Evolutionary conservation across 1,140 invertebrate species (phyloP), one percentile per base, ranked within the genome.

Genomic region (Drosophila parvula): DNA sequence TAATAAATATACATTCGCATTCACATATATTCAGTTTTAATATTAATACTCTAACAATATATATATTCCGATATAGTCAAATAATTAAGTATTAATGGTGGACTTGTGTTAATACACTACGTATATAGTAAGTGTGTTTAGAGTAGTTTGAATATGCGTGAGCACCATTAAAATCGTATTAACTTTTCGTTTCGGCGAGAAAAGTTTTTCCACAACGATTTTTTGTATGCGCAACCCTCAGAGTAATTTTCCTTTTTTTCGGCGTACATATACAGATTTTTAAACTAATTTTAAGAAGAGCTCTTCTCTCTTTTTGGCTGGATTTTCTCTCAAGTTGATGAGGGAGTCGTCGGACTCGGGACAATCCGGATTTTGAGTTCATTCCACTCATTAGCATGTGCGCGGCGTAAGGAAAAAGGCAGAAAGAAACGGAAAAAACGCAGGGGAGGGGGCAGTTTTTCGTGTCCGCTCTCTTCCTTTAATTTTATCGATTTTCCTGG

Each of bases 311-410:
- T 44, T 45, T 60, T 51, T n/a, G 41, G 22, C 40, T 65, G 47
- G 11, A 30, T 58, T 67, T 79, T 55, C 57, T 64, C 58, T 60
- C 77, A 44, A 65, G 71, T 50, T 58, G 60, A 44, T 47, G 56
- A 77, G 75, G 44, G 32, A 47, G 27, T 67, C 56, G 48, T 44
- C 71, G 51, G 59, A 69, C 57, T 76, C 70, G 40, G 56, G 57
- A 47, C 70, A 61, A 61, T 74, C 38, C 55, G 45, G 40, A 60
- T 18, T 58, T 28, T 11, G 68, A 84, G 84, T 88, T 88, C 84
- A 88, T 88, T 89, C 81, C 74, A 75, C 84, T 88, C 81, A 88
- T 88, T 88, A 88, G 84, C 80, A 88, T 81, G 76, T 68, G 51
- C 68, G 34, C 38, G 44, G 53, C 41, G 70, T 11, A 61, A 43